Conservation (phyloP, 2,113 vertebrate species). For the Megaceryle torquata region DNA sequence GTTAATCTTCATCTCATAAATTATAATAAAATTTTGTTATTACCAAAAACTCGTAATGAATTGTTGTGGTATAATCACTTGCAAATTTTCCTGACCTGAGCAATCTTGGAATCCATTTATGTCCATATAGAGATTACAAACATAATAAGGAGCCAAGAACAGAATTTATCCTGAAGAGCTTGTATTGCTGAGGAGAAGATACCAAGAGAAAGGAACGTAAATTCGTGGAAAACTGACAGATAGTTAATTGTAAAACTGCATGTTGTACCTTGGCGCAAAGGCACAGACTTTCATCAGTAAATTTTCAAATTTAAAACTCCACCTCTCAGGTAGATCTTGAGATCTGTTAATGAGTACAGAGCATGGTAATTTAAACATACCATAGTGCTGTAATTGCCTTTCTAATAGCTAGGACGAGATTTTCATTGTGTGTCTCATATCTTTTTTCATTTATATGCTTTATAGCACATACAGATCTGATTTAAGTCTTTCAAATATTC, state of each 20-base stretch:
- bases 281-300: background rate
- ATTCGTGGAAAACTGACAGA: background rate
- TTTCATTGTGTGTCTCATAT: background rate
- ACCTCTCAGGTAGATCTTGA: background rate
- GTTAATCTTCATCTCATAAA: conserved; percentile 13
- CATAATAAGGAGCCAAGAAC: background rate
- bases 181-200: background rate
- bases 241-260: background rate
- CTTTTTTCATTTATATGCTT: background rate
- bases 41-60: conserved; percentile 4
- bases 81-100: background rate
- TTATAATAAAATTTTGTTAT: background rate
- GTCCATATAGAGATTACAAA: background rate
- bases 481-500: background rate
- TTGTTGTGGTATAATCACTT: background rate
- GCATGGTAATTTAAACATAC: background rate
- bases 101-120: background rate
- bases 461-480: background rate
- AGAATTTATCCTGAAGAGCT: background rate
- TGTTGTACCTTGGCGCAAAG: background rate
- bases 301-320: background rate
- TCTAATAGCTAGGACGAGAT: background rate
- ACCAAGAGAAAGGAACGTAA: background rate
- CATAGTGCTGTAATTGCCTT: background rate
- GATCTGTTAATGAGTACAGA: background rate